Evolutionary conservation across 1,140 invertebrate species (phyloP).

Genomic region (Cydia strobilella): DNA sequence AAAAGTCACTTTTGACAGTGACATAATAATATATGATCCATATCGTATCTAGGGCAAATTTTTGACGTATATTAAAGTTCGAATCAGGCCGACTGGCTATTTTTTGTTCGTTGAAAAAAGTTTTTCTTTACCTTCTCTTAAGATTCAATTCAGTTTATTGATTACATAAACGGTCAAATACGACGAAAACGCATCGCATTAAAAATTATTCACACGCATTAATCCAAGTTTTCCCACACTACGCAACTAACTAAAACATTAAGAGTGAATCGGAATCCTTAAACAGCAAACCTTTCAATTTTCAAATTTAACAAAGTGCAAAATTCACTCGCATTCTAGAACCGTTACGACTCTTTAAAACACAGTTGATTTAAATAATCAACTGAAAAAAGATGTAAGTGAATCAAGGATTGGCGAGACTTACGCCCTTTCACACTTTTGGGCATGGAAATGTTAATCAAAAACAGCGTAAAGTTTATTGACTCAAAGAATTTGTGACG

Average conservation of each 20-base stretch:
- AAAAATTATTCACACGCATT: slow-evolving; percentile 37
- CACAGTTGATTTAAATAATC: not conserved
- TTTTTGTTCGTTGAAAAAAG: too few species aligned
- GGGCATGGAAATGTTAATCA: not conserved
- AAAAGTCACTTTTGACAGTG: too few species aligned
- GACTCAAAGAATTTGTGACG: not conserved
- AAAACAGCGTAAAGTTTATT: slow-evolving; percentile 7
- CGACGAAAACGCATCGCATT: slow-evolving; percentile 32
- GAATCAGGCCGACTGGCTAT: too few species aligned
- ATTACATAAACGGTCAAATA: slow-evolving; percentile 32
- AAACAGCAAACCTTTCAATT: slow-evolving; percentile 55
- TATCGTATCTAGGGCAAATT: too few species aligned
- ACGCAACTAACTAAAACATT: slow-evolving; percentile 41
- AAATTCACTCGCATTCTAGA: not conserved
- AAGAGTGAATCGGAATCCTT: slow-evolving; percentile 66
- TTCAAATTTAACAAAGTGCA: slow-evolving; percentile 44
- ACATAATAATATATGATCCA: too few species aligned
- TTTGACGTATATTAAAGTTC: too few species aligned
- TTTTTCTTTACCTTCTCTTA: too few species aligned
- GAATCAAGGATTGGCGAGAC: not conserved
- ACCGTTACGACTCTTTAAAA: not conserved
- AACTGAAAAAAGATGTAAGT: not conserved
- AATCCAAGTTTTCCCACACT: slow-evolving; percentile 27
- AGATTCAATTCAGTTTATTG: not conserved
- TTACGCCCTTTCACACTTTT: not conserved